Base-by-base conservation (phyloP, 2,113 vertebrate species). In the Pseudorhombus dupliciocellatus region DNA sequence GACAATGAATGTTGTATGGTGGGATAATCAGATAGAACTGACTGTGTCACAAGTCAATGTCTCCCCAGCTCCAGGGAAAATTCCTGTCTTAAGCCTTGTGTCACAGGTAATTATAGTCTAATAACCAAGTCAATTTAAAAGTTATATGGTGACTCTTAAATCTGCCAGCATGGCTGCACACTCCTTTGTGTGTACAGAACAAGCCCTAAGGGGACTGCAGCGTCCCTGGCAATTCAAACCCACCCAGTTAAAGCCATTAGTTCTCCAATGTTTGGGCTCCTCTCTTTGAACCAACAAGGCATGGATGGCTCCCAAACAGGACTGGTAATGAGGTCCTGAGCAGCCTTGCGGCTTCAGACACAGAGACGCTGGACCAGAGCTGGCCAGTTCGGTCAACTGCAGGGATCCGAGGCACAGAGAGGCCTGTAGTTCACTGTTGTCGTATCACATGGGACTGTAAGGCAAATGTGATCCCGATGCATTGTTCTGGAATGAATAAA, bases 401-500 rank as follows among this genome's bases (percentile, higher is more conserved):
- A 25, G 80, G 86, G 73, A 79, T 68, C 55, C 51, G 14, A 82
- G 77, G 90, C 83, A 90, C 70, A 63, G 66, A 83, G 77, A 76
- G 84, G 76, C 75, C 82, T 53, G 72, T 76, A 79, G 79, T 86
- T 76, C 85, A 81, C 86, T 77, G 66, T 79, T 68, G 69, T 59
- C 48, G 61, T 73, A 81, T 92, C 91, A 88, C 89, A 89, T 71
- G 89, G 91, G 90, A 92, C 82, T 21, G 20, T 75, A 66, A 85
- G 87, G 89, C 86, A 86, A 94, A 94, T 73, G 92, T 89, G 93
- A 94, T 94, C 93, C 91, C 83, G 72, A 77, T 72, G 90, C 89
- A 93, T 94, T 94, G 93, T 94, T 92, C 88, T 60, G 74, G 52
- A 68, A 70, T 71, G 82, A 77, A 94, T 94, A 93, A 94, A 92